Evolutionary conservation across 1,140 invertebrate genomes (phyloP).

Genomic region (Polypedilum vanderplanki): DNA sequence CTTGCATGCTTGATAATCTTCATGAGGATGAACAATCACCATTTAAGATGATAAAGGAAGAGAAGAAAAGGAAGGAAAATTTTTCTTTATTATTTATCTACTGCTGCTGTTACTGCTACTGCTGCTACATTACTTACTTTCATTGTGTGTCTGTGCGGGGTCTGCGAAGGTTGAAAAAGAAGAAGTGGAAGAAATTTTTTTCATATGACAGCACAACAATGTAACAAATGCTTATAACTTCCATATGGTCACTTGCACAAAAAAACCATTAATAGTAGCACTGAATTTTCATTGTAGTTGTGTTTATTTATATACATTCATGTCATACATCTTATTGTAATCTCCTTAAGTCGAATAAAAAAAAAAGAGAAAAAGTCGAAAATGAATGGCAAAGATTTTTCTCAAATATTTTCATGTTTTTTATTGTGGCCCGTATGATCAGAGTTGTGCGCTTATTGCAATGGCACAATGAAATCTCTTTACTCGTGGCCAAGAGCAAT

Average conservation of each 20-base stretch:
- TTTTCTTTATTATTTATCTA: conserved; percentile 7
- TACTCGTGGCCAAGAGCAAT: not conserved
- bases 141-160: no score
- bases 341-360: not conserved
- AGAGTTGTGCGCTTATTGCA: not conserved
- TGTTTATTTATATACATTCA: no score
- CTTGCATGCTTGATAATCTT: not conserved
- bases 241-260: not conserved
- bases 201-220: not conserved
- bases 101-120: not conserved
- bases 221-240: not conserved
- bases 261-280: not conserved
- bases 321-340: conserved; percentile 13
- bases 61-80: not conserved
- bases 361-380: no score
- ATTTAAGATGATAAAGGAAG: not conserved
- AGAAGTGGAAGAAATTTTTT: no score
- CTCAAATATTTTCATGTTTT: not conserved
- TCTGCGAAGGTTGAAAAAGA: no score
- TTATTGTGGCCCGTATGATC: not conserved
- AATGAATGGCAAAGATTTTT: not conserved
- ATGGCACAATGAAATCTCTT: not conserved
- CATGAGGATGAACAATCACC: not conserved
- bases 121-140: no score
- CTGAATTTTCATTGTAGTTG: not conserved